These are phyloP conservation scores for Cirrhinus molitorella DNA, from an alignment of 2,797 vertebrate genomes.

Conservation along the genomic window DNA sequence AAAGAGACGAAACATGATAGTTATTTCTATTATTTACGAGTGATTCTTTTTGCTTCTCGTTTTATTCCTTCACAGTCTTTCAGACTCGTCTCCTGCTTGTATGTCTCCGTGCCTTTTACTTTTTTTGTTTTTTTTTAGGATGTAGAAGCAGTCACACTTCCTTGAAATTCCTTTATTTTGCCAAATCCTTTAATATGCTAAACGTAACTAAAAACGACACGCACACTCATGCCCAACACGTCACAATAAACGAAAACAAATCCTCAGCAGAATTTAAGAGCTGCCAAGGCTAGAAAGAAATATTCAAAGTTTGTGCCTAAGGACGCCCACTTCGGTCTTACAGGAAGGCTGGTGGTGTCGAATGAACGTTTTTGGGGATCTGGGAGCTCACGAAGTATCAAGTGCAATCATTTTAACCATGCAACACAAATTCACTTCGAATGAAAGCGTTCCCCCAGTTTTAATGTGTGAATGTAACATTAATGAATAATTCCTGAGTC, in stretches of 20 bases:
- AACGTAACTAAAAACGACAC: conserved; percentile 3
- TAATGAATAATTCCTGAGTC: background rate
- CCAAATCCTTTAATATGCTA: conserved; percentile 47
- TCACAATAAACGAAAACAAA: conserved; percentile 11
- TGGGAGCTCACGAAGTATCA: conserved; percentile 14
- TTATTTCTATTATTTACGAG: conserved; percentile 49
- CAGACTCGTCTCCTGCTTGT: conserved; percentile 21
- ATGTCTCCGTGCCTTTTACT: conserved; percentile 45
- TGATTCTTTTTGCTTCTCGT: conserved; percentile 15
- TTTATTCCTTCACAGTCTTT: conserved; percentile 28
- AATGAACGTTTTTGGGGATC: background rate
- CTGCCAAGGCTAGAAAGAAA: background rate
- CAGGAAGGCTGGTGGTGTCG: background rate
- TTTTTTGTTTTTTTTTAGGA: conserved; percentile 8
- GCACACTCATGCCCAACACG: background rate
- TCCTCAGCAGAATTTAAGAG: background rate
- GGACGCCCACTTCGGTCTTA: background rate
- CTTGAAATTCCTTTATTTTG: conserved; percentile 47
- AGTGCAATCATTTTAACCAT: conserved; percentile 37
- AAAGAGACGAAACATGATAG: conserved; percentile 55
- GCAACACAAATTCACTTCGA: background rate
- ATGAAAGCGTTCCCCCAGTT: background rate
- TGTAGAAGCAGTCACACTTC: conserved; percentile 30
- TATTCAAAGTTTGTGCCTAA: background rate
- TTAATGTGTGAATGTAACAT: conserved; percentile 33